Conservation (phyloP, 2,113 vertebrate species). For the Salminus brasiliensis region DNA sequence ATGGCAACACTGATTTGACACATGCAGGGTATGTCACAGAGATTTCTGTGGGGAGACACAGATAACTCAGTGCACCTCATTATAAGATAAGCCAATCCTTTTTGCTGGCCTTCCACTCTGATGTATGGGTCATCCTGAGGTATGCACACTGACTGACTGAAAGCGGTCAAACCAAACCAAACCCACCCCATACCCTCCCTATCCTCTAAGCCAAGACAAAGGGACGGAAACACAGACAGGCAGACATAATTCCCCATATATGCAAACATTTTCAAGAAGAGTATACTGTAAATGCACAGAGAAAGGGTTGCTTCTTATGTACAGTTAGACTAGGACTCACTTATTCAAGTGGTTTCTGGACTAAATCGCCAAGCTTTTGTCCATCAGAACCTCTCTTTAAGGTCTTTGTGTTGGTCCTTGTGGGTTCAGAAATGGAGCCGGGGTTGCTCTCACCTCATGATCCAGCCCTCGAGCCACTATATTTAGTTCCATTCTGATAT, state of each 20-base stretch:
- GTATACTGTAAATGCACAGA: slow-evolving; percentile 74
- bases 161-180: slow-evolving; percentile 22
- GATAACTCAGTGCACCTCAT: slow-evolving; percentile 21
- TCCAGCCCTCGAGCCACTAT: not conserved
- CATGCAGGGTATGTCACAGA: not conserved
- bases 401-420: not conserved
- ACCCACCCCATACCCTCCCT: slow-evolving; percentile 5
- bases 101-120: not conserved
- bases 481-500: not conserved
- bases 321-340: slow-evolving; percentile 36
- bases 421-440: not conserved
- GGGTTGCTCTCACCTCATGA: slow-evolving; percentile 1
- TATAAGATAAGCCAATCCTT: slow-evolving; percentile 24
- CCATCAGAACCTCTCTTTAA: not conserved
- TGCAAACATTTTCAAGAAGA: slow-evolving; percentile 70
- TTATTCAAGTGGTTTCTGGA: slow-evolving; percentile 14
- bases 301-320: slow-evolving; percentile 64
- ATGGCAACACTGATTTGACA: slow-evolving; percentile 32
- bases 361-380: not conserved
- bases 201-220: slow-evolving; percentile 44
- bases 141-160: slow-evolving; percentile 50
- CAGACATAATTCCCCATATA: slow-evolving; percentile 65
- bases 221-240: slow-evolving; percentile 68
- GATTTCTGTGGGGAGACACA: slow-evolving; percentile 2
- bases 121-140: slow-evolving; percentile 50